These are phyloP conservation scores for Leuciscus idus DNA, from an alignment of 2,113 vertebrate species.

Conservation along the genomic window DNA sequence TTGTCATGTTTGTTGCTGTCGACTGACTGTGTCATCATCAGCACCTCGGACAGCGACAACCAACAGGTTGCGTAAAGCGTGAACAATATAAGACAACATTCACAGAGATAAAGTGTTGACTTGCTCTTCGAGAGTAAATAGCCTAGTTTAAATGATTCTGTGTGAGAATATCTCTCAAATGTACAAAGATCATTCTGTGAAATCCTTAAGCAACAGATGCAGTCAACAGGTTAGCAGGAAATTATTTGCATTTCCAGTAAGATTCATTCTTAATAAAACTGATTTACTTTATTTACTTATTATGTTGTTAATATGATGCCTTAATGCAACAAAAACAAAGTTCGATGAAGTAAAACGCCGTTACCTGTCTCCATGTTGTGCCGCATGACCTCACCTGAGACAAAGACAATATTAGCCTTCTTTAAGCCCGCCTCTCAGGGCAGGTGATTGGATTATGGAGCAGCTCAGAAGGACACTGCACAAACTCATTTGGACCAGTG, in stretches of 20 bases:
- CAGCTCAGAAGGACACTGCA: slow-evolving; percentile 47
- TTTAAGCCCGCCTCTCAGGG: slow-evolving; percentile 53
- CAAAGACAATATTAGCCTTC: slow-evolving; percentile 39
- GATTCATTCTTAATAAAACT: neutral
- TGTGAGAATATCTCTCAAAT: neutral
- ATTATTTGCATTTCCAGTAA: neutral
- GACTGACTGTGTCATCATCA: slow-evolving; percentile 48
- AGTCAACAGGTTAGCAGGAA: neutral
- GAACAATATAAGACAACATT: neutral
- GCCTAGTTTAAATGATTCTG: neutral
- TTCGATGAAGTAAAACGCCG: slow-evolving; percentile 32
- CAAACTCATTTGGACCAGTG: slow-evolving; percentile 59
- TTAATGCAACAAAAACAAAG: slow-evolving; percentile 36
- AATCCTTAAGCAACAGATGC: neutral
- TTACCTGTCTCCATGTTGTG: slow-evolving; percentile 71
- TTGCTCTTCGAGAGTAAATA: neutral
- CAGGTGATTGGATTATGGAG: slow-evolving; percentile 63
- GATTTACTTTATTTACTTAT: neutral
- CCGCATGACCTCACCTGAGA: slow-evolving; percentile 61
- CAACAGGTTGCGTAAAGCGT: slow-evolving; percentile 8
- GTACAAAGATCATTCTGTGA: neutral
- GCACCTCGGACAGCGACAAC: slow-evolving; percentile 72
- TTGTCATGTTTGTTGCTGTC: neutral
- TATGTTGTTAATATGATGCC: neutral
- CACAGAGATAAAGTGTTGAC: neutral